phyloP scores from a whole-genome alignment of 2,888 invertebrate species.

The Iselma pallidipennis region DNA sequence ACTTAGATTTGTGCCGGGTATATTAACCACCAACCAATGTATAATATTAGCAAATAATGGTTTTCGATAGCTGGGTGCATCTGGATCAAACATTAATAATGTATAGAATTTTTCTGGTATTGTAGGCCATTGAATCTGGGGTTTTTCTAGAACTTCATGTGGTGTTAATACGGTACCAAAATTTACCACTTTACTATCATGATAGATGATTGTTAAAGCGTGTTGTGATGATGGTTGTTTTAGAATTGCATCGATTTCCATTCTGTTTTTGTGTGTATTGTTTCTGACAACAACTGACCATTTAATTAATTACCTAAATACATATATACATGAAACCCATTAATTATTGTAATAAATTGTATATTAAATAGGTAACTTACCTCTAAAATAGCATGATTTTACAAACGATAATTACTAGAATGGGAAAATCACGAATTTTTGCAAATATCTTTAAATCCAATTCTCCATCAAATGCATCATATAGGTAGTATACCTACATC shows the following conservation, averaged over 20 bases:
- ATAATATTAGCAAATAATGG: constrained; percentile 64
- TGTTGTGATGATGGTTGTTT: neutral
- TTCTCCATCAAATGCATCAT: too few relatives aligned
- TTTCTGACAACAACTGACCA: too few relatives aligned
- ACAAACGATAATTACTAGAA: too few relatives aligned
- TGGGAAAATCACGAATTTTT: too few relatives aligned
- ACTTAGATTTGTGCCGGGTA: constrained; percentile 64
- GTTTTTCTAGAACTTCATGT: constrained; percentile 70
- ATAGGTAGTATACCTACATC: too few relatives aligned
- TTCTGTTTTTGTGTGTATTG: too few relatives aligned
- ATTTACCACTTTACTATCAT: constrained; percentile 51
- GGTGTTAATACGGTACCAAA: constrained; percentile 71
- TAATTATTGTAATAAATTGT: too few relatives aligned
- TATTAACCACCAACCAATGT: constrained; percentile 78
- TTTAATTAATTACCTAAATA: too few relatives aligned
- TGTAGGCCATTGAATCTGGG: constrained; percentile 66
- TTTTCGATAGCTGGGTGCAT: constrained; percentile 20
- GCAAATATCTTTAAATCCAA: too few relatives aligned
- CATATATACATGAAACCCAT: too few relatives aligned
- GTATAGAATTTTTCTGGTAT: constrained; percentile 66
- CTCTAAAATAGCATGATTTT: too few relatives aligned
- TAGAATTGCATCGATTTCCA: neutral
- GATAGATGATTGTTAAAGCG: constrained; percentile 4
- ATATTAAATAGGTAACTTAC: too few relatives aligned
- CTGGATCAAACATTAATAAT: constrained; percentile 53